Evolutionary conservation across 2,797 vertebrate genomes (phyloP).

Genomic region (Fistularia tabacaria): DNA sequence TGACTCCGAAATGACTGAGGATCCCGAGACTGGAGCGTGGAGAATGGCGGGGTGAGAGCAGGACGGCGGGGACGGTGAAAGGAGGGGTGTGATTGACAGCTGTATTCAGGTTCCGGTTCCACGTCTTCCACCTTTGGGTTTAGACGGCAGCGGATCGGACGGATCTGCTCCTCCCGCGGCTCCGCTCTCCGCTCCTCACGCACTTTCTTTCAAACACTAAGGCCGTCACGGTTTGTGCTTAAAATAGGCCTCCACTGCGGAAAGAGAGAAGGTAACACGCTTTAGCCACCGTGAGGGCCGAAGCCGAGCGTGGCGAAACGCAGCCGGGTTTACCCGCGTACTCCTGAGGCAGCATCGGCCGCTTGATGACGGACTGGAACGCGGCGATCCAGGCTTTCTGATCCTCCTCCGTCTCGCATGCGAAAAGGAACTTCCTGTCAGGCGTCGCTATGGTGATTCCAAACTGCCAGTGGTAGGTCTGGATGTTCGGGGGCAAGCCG

Average conservation of each 20-base stretch:
- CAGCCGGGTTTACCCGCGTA: constrained; percentile 80
- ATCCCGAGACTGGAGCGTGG: no score
- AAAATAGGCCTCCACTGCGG: constrained; percentile 93
- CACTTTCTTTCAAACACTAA: constrained; percentile 1
- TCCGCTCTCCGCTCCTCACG: constrained; percentile 1
- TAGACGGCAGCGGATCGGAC: no score
- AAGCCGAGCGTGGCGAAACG: not conserved
- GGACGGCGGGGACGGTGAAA: not conserved
- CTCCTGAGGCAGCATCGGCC: constrained; percentile 93
- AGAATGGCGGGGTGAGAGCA: not conserved
- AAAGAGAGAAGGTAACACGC: constrained; percentile 17
- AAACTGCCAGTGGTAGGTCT: constrained; percentile 86
- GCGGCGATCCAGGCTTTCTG: constrained; percentile 85
- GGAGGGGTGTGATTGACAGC: not conserved
- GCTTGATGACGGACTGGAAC: constrained; percentile 82
- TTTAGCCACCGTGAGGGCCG: not conserved
- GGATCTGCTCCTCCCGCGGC: constrained; percentile 5
- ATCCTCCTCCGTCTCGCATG: constrained; percentile 85
- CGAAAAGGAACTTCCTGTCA: constrained; percentile 88
- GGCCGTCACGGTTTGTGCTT: constrained; percentile 88
- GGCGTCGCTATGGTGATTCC: constrained; percentile 94
- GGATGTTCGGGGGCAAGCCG: constrained; percentile 80
- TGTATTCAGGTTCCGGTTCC: constrained; percentile 3
- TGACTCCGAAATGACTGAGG: no score
- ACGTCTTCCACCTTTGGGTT: not conserved